phyloP scores from a whole-genome alignment of 35 echinoderm and acorn worm species.

The Ophioderma brevispina region DNA sequence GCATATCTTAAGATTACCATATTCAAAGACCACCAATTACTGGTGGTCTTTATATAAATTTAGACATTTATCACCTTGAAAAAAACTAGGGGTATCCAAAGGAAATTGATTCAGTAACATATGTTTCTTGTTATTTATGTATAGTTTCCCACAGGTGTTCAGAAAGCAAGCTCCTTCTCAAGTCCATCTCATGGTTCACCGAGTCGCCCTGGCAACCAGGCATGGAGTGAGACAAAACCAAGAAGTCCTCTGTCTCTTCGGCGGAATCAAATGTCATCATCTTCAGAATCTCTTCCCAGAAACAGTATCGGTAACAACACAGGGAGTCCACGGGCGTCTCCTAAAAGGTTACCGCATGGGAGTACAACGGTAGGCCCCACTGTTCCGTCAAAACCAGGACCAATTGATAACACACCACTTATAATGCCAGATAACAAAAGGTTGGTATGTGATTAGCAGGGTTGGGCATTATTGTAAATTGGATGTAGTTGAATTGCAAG shows the following conservation, averaged over 20 bases:
- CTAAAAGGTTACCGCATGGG: conserved; percentile 7
- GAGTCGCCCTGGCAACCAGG: not conserved
- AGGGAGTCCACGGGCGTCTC: conserved; percentile 27
- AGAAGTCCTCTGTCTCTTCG: conserved; percentile 15
- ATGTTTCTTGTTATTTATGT: too few relatives aligned
- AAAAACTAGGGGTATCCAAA: too few relatives aligned
- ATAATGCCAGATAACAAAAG: conserved; percentile 84
- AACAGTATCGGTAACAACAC: not conserved
- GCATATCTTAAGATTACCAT: too few relatives aligned
- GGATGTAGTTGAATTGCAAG: too few relatives aligned
- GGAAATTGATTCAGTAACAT: too few relatives aligned
- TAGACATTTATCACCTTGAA: too few relatives aligned
- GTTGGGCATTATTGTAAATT: too few relatives aligned
- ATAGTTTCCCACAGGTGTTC: not conserved
- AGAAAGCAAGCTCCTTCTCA: not conserved
- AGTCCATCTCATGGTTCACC: not conserved
- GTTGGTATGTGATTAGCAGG: too few relatives aligned
- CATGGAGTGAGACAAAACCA: conserved; percentile 8
- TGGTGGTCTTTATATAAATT: too few relatives aligned
- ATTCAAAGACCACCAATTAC: too few relatives aligned
- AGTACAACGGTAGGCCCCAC: not conserved
- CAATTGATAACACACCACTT: conserved; percentile 86
- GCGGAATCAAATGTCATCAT: not conserved
- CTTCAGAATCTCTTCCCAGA: not conserved
- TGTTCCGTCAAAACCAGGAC: conserved; percentile 69